A percentile compares a stretch with the other conserved stretches of the same genome.
These are phyloP conservation scores for Cepaea hortensis DNA, from an alignment of 2,888 invertebrate species.

Conservation along the genomic window DNA sequence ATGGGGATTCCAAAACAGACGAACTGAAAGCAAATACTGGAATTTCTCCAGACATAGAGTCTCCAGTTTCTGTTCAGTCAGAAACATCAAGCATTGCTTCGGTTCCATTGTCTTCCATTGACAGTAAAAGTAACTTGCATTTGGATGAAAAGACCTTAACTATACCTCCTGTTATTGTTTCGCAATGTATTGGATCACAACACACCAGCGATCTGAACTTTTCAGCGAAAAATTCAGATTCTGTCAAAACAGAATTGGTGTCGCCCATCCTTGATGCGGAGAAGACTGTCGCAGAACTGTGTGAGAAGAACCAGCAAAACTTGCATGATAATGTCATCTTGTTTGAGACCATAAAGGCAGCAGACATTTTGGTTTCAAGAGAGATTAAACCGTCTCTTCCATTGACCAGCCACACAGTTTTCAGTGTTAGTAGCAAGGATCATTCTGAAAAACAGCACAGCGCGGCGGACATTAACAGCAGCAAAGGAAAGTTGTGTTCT, in stretches of 20 bases:
- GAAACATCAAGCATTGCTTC: slow-evolving; percentile 46
- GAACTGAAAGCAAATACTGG: slow-evolving; percentile 14
- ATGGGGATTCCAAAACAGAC: slow-evolving; percentile 6
- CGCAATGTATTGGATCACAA: not conserved
- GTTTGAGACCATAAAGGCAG: not conserved
- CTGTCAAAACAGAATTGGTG: not conserved
- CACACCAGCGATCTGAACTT: not conserved
- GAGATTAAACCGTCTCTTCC: slow-evolving; percentile 7
- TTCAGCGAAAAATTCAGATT: not conserved
- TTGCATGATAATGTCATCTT: not conserved
- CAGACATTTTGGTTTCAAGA: slow-evolving; percentile 3
- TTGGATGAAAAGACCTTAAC: slow-evolving; percentile 12
- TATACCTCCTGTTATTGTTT: not conserved
- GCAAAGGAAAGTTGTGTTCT: slow-evolving; percentile 23
- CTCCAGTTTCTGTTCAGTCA: slow-evolving; percentile 45
- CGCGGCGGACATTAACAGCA: not conserved
- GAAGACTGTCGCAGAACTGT: not conserved
- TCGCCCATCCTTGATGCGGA: not conserved
- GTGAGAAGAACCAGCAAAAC: not conserved
- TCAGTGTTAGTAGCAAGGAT: slow-evolving; percentile 39
- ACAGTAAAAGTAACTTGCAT: slow-evolving; percentile 24
- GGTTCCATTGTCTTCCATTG: slow-evolving; percentile 45
- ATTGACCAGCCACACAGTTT: slow-evolving; percentile 9
- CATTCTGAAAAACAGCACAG: slow-evolving; percentile 25
- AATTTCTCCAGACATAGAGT: slow-evolving; percentile 40